Evolutionary conservation across 2,888 invertebrate species (phyloP).

Genomic region (Elegia similella): DNA sequence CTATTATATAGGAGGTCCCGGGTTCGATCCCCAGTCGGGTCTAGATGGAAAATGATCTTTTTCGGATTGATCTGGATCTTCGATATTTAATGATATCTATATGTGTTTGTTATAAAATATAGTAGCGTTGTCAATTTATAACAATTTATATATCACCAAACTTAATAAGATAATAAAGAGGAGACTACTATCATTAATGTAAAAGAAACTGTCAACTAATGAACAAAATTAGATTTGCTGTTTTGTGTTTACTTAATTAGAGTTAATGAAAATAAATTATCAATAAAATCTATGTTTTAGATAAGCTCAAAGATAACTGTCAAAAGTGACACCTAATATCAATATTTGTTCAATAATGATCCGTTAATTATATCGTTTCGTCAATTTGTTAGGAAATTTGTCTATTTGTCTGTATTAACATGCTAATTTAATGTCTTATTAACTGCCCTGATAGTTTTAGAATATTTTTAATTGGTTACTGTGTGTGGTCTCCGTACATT

Average conservation of each 20-base stretch:
- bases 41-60: too few species aligned
- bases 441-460: constrained; percentile 15
- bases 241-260: background rate
- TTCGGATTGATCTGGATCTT: too few species aligned
- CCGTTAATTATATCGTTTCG: constrained; percentile 10
- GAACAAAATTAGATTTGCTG: too few species aligned
- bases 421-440: constrained; percentile 20
- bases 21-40: too few species aligned
- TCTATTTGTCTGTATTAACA: constrained; percentile 9
- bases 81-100: too few species aligned
- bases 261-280: background rate
- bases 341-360: background rate
- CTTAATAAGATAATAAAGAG: too few species aligned
- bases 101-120: too few species aligned
- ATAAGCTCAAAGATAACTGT: background rate
- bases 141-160: too few species aligned
- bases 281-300: background rate
- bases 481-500: constrained; percentile 24
- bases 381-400: constrained; percentile 17
- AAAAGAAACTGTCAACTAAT: too few species aligned
- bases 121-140: too few species aligned
- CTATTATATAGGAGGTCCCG: too few species aligned
- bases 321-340: constrained; percentile 4
- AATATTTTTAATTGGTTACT: constrained; percentile 21
- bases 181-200: too few species aligned